These are phyloP conservation scores for Epinotia brunnichana DNA, from an alignment of 2,888 invertebrate genomes.

Conservation along the genomic window DNA sequence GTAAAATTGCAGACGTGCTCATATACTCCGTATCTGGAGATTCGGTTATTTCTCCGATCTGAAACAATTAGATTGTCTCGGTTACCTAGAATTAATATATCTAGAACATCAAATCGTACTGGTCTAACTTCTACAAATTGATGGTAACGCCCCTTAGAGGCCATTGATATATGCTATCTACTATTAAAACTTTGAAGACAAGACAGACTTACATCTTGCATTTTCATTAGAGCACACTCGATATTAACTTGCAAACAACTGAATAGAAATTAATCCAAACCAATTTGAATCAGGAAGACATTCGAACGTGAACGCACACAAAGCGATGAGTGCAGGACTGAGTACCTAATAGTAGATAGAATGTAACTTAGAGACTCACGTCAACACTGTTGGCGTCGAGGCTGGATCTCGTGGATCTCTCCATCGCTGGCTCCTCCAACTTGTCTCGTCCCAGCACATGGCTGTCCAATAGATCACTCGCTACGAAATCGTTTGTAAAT, in stretches of 20 bases:
- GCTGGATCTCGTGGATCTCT: constrained; percentile 75
- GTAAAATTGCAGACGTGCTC: constrained; percentile 90
- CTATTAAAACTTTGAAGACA: background rate
- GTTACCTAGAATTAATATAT: background rate
- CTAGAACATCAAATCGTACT: background rate
- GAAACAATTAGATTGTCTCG: constrained; percentile 47
- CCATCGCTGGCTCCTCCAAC: constrained; percentile 70
- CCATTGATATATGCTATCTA: background rate
- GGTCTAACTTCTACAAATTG: background rate
- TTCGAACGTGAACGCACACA: constrained; percentile 1
- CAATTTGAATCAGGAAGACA: constrained; percentile 18
- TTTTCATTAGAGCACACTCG: constrained; percentile 17
- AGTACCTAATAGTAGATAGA: background rate
- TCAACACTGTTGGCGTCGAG: constrained; percentile 79
- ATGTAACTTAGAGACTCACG: constrained; percentile 64
- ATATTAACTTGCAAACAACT: constrained; percentile 9
- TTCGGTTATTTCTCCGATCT: constrained; percentile 89
- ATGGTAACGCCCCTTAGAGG: constrained; percentile 3
- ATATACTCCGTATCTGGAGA: constrained; percentile 86
- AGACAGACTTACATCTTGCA: constrained; percentile 23
- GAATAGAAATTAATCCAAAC: background rate
- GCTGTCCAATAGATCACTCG: constrained; percentile 80
- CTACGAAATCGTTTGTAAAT: constrained; percentile 75
- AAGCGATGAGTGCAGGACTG: background rate
- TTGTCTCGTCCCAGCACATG: constrained; percentile 79